Base-by-base conservation (phyloP, 2,797 vertebrate species). In the Denticeps clupeoides region DNA sequence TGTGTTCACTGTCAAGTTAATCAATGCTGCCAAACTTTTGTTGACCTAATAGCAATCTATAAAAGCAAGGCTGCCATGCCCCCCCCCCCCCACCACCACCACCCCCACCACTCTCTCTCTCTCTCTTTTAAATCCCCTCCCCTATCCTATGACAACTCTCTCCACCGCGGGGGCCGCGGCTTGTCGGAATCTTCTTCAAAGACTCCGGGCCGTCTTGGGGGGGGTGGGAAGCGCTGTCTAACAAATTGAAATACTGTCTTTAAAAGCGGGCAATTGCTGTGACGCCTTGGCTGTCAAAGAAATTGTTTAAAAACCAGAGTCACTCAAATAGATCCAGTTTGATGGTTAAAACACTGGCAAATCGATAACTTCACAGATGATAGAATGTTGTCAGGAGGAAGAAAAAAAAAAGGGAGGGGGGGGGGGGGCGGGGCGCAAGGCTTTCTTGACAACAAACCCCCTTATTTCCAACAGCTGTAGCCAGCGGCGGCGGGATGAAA, bases 1-100 rank as follows among this genome's bases (percentile, higher is more conserved):
- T 87, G 83, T 79, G 86, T 84, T 88, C 87, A 88, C 85, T 88
- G 88, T 89, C 89, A 88, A 87, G 89, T 83, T 83, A 93, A 93
- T 91, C 89, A 89, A 91, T 90, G 84, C 81, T 83, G 87, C 87
- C 88, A 90, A 93, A 93, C 85, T 90, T 92, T 90, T 89, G 83
- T 91, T 88, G 86, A 89, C 85, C 87, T 87, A 88, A 88, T 89
- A 87, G 84, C 79, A 82, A 90, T 92, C 88, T 82, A 93, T 90
- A 87, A 89, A 81, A 82, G 71, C 51, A 45, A 49, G 47, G 41
- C 53, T 51, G 35, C 40, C 59, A 56, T 56, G 53, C 59, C 41
- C 75, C 79, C 67, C 80, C 76, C 78, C 80, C 75, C 77, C 74
- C 72, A 67, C 65, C 27, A 3, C 8, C 19, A 13, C 11, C 16